Percentiles rank a stretch among this genome's conserved stretches.
phyloP scores from a whole-genome alignment of 2,888 invertebrate genomes.

The Eupithecia dodoneata region DNA sequence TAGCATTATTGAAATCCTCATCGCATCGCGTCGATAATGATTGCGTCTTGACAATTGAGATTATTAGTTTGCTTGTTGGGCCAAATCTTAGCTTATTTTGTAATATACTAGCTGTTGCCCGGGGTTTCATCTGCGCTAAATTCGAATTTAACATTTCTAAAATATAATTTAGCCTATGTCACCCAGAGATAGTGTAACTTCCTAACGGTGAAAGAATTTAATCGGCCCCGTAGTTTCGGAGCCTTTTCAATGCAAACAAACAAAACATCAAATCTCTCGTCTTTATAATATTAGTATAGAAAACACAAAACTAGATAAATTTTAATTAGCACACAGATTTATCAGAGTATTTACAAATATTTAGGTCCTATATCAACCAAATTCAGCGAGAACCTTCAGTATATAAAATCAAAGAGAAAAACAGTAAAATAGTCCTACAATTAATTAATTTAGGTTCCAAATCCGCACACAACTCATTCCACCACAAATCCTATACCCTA shows the following conservation, averaged over 20 bases:
- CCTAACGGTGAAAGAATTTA: too few species aligned
- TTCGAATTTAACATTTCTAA: too few species aligned
- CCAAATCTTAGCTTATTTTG: background rate
- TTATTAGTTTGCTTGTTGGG: background rate
- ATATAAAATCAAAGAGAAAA: background rate
- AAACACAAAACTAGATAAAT: too few species aligned
- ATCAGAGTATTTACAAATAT: background rate
- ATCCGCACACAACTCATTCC: slow-evolving; percentile 4
- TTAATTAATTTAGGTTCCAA: background rate
- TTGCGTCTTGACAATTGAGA: background rate
- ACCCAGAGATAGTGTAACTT: too few species aligned
- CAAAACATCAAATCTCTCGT: too few species aligned
- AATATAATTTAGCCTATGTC: too few species aligned
- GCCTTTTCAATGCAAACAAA: too few species aligned
- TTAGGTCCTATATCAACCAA: background rate
- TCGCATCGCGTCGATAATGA: background rate
- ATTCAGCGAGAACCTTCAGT: background rate
- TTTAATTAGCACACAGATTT: background rate
- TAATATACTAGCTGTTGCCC: too few species aligned
- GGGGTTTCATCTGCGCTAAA: too few species aligned
- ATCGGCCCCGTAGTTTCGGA: too few species aligned
- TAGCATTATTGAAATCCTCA: background rate
- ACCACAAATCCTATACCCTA: slow-evolving; percentile 15
- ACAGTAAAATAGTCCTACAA: background rate
- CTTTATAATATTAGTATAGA: too few species aligned